These are phyloP conservation scores for Boulengerochromis microlepis DNA, from an alignment of 2,113 vertebrate genomes.

Conservation along the genomic window DNA sequence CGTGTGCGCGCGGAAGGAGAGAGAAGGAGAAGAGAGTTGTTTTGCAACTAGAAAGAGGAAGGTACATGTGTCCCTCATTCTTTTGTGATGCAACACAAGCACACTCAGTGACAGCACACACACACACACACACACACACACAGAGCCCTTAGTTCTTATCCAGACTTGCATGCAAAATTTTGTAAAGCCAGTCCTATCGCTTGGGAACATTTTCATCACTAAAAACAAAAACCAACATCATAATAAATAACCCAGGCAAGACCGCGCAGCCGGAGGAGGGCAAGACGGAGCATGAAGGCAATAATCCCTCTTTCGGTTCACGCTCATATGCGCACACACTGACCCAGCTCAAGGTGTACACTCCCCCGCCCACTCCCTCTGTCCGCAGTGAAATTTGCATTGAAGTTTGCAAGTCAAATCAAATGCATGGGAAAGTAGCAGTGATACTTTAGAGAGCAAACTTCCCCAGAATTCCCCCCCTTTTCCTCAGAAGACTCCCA, in stretches of 20 bases:
- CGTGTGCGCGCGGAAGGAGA: background rate
- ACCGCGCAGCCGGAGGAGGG: background rate
- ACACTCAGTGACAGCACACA: background rate
- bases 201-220: conserved; percentile 1
- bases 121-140: background rate
- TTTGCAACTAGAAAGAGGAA: conserved; percentile 67
- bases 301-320: background rate
- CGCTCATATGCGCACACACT: background rate
- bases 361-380: background rate
- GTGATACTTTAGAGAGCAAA: background rate
- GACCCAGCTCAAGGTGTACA: background rate
- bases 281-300: conserved; percentile 25
- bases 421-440: conserved; percentile 5
- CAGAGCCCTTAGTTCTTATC: background rate
- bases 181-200: background rate
- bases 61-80: conserved; percentile 29
- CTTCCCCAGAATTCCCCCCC: conserved; percentile 27
- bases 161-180: conserved; percentile 23
- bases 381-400: conserved; percentile 48
- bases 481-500: background rate
- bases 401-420: conserved; percentile 61
- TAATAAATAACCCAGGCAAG: background rate
- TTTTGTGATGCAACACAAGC: conserved; percentile 53
- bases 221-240: background rate
- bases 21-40: conserved; percentile 42